Conservation (phyloP, 2,888 invertebrate genomes). For the Gibbula magus region DNA sequence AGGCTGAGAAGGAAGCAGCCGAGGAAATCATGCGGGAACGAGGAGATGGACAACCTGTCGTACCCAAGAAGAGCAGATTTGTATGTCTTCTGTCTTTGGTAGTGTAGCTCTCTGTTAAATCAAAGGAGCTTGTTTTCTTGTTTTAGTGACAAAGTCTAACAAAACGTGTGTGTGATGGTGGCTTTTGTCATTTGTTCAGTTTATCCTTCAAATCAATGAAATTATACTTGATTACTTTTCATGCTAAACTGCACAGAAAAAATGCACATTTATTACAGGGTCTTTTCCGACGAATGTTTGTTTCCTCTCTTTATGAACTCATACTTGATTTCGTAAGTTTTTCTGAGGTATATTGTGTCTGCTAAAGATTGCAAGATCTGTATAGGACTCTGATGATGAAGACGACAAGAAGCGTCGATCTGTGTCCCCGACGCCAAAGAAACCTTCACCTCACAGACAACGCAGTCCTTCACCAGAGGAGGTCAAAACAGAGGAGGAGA, state of each 20-base stretch:
- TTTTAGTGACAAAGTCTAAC: background rate
- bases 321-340: too few relatives aligned
- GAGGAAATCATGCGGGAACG: constrained; percentile 47
- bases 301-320: background rate
- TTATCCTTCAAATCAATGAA: too few relatives aligned
- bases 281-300: background rate
- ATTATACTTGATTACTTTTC: too few relatives aligned
- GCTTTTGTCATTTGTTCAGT: too few relatives aligned
- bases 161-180: background rate
- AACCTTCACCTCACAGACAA: constrained; percentile 37
- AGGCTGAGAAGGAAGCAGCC: constrained; percentile 75
- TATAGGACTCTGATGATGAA: constrained; percentile 74
- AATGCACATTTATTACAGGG: too few relatives aligned
- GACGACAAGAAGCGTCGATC: constrained; percentile 23
- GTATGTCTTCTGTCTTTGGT: constrained; percentile 73
- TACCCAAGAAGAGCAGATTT: constrained; percentile 80
- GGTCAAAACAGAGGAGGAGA: constrained; percentile 74
- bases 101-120: background rate
- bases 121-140: too few relatives aligned
- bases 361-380: background rate
- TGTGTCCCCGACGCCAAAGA: constrained; percentile 25
- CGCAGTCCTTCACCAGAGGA: constrained; percentile 66
- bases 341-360: background rate
- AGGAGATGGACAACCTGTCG: constrained; percentile 73
- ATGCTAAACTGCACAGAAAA: too few relatives aligned